phyloP scores from a whole-genome alignment of 2,797 vertebrate species.

The Eupleurogrammus muticus region DNA sequence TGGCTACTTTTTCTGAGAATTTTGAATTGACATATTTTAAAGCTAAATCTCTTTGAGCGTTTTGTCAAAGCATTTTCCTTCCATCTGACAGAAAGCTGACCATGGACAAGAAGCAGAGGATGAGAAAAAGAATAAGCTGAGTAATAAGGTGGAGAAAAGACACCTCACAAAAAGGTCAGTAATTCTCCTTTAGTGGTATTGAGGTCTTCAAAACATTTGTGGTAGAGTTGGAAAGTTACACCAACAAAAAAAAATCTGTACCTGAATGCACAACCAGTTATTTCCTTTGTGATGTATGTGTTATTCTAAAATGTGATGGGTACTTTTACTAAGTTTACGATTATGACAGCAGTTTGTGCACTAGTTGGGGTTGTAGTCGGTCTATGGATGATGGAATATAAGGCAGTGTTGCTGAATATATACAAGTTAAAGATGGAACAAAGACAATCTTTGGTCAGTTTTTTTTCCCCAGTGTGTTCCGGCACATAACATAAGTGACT shows the following conservation, averaged over 20 bases:
- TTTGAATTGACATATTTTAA: slow-evolving; percentile 3
- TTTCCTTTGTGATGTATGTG: neutral
- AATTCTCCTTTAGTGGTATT: slow-evolving; percentile 2
- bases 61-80: slow-evolving; percentile 24
- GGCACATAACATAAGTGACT: too few relatives aligned
- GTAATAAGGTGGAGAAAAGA: slow-evolving; percentile 57
- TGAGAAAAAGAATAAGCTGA: slow-evolving; percentile 50
- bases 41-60: neutral
- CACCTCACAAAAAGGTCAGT: slow-evolving; percentile 76
- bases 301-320: neutral
- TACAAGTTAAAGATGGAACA: too few relatives aligned
- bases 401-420: too few relatives aligned
- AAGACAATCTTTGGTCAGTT: too few relatives aligned
- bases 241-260: neutral
- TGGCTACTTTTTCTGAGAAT: neutral
- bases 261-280: neutral
- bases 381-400: too few relatives aligned
- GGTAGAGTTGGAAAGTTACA: neutral
- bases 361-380: too few relatives aligned
- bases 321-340: too few relatives aligned
- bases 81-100: slow-evolving; percentile 60
- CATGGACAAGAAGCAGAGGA: slow-evolving; percentile 45
- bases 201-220: neutral
- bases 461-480: too few relatives aligned
- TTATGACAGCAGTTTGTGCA: too few relatives aligned